phyloP scores from a whole-genome alignment of 2,113 vertebrate genomes.

The Rhinogobius similis region DNA sequence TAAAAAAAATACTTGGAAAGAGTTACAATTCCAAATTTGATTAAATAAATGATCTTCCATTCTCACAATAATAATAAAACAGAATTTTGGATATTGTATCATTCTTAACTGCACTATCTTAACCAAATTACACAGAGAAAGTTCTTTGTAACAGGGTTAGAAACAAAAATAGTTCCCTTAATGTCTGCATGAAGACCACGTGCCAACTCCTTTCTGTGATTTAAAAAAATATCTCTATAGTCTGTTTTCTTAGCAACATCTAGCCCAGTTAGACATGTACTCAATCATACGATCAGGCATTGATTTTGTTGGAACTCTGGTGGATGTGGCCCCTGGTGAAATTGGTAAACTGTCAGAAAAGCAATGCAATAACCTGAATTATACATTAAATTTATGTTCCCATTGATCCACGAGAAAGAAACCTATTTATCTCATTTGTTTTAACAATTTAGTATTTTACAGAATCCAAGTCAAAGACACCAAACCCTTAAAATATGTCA shows the following conservation, averaged over 20 bases:
- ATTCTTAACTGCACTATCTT: too few relatives aligned
- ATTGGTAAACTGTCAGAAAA: not conserved
- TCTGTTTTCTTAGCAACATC: not conserved
- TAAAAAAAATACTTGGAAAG: too few relatives aligned
- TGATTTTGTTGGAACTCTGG: not conserved
- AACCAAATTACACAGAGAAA: too few relatives aligned
- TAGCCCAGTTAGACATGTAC: not conserved
- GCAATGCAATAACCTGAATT: not conserved
- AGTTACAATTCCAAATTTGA: too few relatives aligned
- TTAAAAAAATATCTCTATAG: too few relatives aligned
- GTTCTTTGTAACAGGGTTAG: too few relatives aligned
- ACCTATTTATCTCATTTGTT: not conserved
- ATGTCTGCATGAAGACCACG: too few relatives aligned
- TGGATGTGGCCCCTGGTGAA: not conserved
- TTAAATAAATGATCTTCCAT: too few relatives aligned
- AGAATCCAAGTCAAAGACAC: not conserved
- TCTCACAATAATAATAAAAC: too few relatives aligned
- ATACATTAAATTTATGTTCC: slow-evolving; percentile 9
- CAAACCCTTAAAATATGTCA: not conserved
- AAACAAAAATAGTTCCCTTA: too few relatives aligned
- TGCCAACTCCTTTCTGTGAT: too few relatives aligned
- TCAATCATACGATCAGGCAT: not conserved
- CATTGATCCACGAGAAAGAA: not conserved
- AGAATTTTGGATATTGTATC: too few relatives aligned
- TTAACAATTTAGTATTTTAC: not conserved